Evolutionary conservation across 53 echinoderm and acorn worm genomes (phyloP).

Genomic region (Actinopyga echinites): DNA sequence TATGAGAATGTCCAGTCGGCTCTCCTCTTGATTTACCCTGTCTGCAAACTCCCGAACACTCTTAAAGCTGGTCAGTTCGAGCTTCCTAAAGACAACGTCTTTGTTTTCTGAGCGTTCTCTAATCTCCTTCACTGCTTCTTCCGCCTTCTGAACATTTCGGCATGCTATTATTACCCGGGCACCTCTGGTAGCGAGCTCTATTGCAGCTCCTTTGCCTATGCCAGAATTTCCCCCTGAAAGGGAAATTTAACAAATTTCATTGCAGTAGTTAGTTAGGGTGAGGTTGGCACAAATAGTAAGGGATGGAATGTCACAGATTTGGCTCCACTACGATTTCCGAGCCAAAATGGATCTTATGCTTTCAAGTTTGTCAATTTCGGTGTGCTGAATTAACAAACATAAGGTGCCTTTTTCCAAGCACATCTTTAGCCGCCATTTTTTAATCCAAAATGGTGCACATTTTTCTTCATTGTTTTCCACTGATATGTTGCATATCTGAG

Average conservation of each 20-base stretch:
- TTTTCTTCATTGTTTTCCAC: too few relatives aligned
- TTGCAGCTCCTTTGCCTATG: constrained; percentile 65
- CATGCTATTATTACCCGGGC: constrained; percentile 84
- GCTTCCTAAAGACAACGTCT: constrained; percentile 57
- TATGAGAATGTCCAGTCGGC: constrained; percentile 71
- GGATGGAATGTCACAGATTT: too few relatives aligned
- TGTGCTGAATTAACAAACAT: too few relatives aligned
- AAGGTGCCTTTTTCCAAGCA: too few relatives aligned
- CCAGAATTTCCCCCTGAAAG: constrained; percentile 73
- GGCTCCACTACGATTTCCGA: too few relatives aligned
- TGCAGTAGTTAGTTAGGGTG: too few relatives aligned
- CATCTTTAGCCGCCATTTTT: too few relatives aligned
- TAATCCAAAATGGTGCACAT: too few relatives aligned
- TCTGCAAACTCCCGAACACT: constrained; percentile 71
- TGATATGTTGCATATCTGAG: too few relatives aligned
- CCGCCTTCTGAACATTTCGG: constrained; percentile 61
- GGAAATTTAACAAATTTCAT: not conserved
- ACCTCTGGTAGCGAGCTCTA: constrained; percentile 73
- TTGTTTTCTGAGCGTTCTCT: constrained; percentile 50
- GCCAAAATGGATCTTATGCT: too few relatives aligned
- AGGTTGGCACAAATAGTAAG: too few relatives aligned
- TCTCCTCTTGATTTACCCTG: constrained; percentile 53
- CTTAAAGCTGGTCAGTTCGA: constrained; percentile 62
- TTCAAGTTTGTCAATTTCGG: too few relatives aligned
- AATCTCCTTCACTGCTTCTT: constrained; percentile 61